A percentile compares a stretch with the other conserved stretches of the same genome.
These are phyloP conservation scores for Drepana arcuata DNA, from an alignment of 1,140 invertebrate species.

Conservation along the genomic window DNA sequence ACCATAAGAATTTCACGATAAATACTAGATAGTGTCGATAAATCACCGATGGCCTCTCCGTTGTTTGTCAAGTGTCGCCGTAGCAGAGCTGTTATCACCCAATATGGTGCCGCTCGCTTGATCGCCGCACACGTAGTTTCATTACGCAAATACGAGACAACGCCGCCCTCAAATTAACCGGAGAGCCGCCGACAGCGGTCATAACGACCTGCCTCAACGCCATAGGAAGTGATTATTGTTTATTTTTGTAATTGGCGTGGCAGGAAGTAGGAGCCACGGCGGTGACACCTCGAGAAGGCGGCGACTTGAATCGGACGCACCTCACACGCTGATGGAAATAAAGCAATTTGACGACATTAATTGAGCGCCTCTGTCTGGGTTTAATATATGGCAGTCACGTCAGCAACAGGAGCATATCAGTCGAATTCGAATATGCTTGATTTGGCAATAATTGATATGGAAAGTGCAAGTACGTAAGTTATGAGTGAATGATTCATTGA, in stretches of 20 bases:
- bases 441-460: constrained; percentile 12
- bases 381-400: constrained; percentile 19
- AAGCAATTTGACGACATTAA: constrained; percentile 47
- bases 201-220: constrained; percentile 38
- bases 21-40: constrained; percentile 6
- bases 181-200: constrained; percentile 5
- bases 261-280: constrained; percentile 48
- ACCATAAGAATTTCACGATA: background rate
- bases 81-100: constrained; percentile 15
- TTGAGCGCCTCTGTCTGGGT: constrained; percentile 18
- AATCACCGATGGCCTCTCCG: background rate
- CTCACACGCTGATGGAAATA: constrained; percentile 36
- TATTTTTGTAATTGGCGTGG: constrained; percentile 57
- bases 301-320: constrained; percentile 21
- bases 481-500: background rate
- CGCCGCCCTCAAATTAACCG: constrained; percentile 43
- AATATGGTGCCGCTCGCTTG: constrained; percentile 22
- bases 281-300: constrained; percentile 15
- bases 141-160: constrained; percentile 30
- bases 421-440: constrained; percentile 10
- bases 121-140: constrained; percentile 37
- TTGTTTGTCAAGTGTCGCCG: constrained; percentile 5
- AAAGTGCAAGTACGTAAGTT: background rate
- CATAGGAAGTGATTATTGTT: constrained; percentile 67
- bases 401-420: constrained; percentile 6